Evolutionary conservation across 2,888 invertebrate species (phyloP).

Genomic region (Ceriagrion tenellum): DNA sequence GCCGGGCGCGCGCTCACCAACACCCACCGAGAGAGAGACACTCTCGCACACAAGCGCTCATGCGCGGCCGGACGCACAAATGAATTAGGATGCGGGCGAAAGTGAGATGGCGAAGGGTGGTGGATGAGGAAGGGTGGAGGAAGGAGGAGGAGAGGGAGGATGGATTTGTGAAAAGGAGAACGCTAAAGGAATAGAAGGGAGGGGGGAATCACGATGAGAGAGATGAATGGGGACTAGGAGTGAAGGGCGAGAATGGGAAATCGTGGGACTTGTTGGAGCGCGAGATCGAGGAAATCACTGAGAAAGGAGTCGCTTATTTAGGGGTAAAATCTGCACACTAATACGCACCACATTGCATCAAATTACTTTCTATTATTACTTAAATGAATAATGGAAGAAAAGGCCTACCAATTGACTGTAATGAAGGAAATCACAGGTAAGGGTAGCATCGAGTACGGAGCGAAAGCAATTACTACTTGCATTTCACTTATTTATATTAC

Average conservation of each 20-base stretch:
- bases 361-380: too few relatives aligned
- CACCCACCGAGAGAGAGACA: not conserved
- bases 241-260: not conserved
- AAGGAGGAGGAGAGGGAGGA: not conserved
- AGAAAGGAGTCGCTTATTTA: too few relatives aligned
- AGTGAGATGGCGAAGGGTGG: not conserved
- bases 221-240: not conserved
- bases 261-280: too few relatives aligned
- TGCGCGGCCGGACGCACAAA: not conserved
- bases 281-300: too few relatives aligned
- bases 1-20: not conserved
- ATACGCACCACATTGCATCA: too few relatives aligned
- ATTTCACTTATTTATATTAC: too few relatives aligned
- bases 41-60: not conserved
- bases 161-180: not conserved
- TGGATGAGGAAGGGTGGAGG: not conserved
- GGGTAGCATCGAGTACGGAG: too few relatives aligned
- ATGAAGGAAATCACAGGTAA: too few relatives aligned
- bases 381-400: too few relatives aligned
- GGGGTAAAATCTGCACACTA: too few relatives aligned
- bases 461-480: too few relatives aligned
- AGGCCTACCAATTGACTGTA: too few relatives aligned
- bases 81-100: conserved; percentile 12
- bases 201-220: not conserved
- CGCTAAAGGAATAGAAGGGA: not conserved